Percentiles rank a stretch among this genome's conserved stretches.
Evolutionary conservation across 2,113 vertebrate genomes (phyloP).

Genomic region (Xyrauchen texanus): DNA sequence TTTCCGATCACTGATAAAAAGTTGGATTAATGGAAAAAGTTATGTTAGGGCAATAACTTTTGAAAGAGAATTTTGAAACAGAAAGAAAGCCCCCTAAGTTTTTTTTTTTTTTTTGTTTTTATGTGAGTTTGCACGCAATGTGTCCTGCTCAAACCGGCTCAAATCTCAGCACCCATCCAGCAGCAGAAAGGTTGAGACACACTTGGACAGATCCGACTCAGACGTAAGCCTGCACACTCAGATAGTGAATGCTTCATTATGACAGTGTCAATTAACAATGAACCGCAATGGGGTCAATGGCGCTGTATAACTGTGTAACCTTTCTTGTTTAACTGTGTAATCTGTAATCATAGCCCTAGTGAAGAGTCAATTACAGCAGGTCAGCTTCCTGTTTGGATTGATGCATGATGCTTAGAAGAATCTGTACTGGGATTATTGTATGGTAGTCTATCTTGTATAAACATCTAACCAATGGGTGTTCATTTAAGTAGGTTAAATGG

Average conservation of each 20-base stretch:
- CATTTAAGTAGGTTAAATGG: conserved; percentile 31
- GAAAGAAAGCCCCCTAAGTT: no score
- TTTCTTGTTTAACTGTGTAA: no score
- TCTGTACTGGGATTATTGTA: conserved; percentile 12
- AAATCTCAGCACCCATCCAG: background rate
- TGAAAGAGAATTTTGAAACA: no score
- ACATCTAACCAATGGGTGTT: conserved; percentile 4
- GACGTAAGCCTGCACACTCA: background rate
- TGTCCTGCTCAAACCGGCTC: background rate
- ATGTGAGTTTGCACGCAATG: conserved; percentile 5
- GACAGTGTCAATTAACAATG: conserved; percentile 4
- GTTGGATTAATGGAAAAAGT: no score
- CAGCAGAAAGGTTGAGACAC: background rate
- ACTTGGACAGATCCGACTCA: background rate
- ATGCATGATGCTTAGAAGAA: conserved; percentile 11
- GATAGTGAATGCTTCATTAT: conserved; percentile 21
- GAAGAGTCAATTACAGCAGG: conserved; percentile 24
- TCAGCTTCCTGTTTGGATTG: conserved; percentile 12
- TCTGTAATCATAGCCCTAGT: conserved; percentile 1
- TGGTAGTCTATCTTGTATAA: conserved; percentile 18
- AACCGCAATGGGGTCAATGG: no score
- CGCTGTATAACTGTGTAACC: background rate
- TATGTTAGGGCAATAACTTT: no score
- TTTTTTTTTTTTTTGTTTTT: no score
- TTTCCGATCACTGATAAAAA: no score